phyloP scores from a whole-genome alignment of 2,888 invertebrate genomes.

The Pseudolycoriella hygida region DNA sequence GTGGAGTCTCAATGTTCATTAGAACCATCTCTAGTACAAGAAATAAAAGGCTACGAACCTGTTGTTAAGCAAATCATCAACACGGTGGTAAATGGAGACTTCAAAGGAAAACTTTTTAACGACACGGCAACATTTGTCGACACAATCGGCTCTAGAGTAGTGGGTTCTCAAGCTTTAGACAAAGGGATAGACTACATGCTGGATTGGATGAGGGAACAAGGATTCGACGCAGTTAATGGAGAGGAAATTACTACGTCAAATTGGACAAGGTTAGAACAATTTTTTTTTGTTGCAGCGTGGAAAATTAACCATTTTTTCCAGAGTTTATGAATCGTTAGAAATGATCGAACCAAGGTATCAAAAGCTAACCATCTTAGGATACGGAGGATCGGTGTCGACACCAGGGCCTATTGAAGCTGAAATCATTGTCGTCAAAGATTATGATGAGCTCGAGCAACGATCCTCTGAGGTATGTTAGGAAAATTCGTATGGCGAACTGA shows the following conservation, averaged over 20 bases:
- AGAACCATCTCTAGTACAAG: too few relatives aligned
- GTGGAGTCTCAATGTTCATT: too few relatives aligned
- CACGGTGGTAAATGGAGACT: too few relatives aligned
- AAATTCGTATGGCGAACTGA: too few relatives aligned
- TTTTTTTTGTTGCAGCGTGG: too few relatives aligned
- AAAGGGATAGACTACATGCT: conserved; percentile 49
- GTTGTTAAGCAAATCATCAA: too few relatives aligned
- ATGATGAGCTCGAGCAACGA: conserved; percentile 39
- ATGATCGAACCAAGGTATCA: conserved; percentile 45
- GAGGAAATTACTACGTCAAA: conserved; percentile 42
- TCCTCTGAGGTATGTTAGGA: conserved; percentile 18
- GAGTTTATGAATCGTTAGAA: conserved; percentile 35
- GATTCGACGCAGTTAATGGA: conserved; percentile 48
- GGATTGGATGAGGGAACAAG: conserved; percentile 23
- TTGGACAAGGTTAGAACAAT: conserved; percentile 40
- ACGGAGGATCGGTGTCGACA: conserved; percentile 54
- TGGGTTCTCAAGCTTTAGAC: conserved; percentile 44
- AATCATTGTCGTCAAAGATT: conserved; percentile 51
- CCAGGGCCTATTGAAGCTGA: conserved; percentile 52
- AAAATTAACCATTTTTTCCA: too few relatives aligned
- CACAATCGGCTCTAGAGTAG: conserved; percentile 42
- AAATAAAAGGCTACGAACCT: too few relatives aligned
- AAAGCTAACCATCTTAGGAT: conserved; percentile 44
- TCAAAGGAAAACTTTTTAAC: background rate
- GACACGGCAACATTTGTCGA: conserved; percentile 33